phyloP scores from a whole-genome alignment of 2,888 invertebrate genomes.

The Pteria penguin region DNA sequence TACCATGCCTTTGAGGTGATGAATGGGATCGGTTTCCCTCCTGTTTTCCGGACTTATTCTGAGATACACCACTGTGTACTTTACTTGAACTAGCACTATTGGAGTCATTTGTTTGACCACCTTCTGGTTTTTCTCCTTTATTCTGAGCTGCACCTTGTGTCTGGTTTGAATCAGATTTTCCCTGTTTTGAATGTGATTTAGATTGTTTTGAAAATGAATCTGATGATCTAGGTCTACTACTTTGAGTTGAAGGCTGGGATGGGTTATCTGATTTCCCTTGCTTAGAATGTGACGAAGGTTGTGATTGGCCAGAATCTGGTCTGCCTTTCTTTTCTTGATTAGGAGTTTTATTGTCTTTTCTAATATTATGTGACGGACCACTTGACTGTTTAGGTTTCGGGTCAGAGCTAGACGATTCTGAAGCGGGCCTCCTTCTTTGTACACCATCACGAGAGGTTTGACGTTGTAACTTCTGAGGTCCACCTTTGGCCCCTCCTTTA shows the following conservation, averaged over 20 bases:
- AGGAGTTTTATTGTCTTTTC: not conserved
- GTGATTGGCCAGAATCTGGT: constrained; percentile 10
- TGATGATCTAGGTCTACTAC: constrained; percentile 2
- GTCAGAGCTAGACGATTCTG: constrained; percentile 4
- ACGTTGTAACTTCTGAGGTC: not conserved
- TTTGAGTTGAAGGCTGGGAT: constrained; percentile 36
- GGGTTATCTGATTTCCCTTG: constrained; percentile 22
- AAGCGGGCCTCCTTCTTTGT: constrained; percentile 10
- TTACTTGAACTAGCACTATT: too few species aligned
- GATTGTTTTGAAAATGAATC: constrained; percentile 7
- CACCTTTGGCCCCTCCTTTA: not conserved
- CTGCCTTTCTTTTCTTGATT: not conserved
- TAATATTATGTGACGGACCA: not conserved
- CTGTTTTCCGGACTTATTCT: not conserved
- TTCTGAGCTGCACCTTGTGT: not conserved
- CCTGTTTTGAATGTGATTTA: not conserved
- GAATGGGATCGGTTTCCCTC: too few species aligned
- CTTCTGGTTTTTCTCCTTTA: not conserved
- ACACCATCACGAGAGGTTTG: not conserved
- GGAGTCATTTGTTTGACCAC: too few species aligned
- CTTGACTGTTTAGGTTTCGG: not conserved
- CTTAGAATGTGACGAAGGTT: not conserved
- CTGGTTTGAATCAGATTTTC: not conserved
- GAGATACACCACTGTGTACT: too few species aligned
- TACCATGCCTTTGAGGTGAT: too few species aligned